Conservation (phyloP, 2,888 invertebrate species). For the Timandra comae region DNA sequence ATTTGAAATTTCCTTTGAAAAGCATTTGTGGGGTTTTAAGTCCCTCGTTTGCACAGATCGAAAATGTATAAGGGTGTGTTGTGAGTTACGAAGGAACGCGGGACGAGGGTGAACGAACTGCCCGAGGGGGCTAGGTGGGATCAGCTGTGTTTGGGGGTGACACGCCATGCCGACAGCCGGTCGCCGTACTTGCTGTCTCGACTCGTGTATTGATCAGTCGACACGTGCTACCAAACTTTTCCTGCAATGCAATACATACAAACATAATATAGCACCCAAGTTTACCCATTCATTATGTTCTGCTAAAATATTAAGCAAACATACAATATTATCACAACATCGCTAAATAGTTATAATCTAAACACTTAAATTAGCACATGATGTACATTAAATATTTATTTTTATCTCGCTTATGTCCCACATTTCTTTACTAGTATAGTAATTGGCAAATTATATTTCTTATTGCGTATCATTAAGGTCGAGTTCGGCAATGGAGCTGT, state of each 20-base stretch:
- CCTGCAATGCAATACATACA: conserved; percentile 7
- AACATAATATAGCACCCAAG: too few relatives aligned
- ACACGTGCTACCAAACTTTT: conserved; percentile 55
- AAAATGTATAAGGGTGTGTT: conserved; percentile 44
- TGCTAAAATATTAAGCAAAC: too few relatives aligned
- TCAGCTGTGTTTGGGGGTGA: conserved; percentile 73
- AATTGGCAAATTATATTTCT: conserved; percentile 7
- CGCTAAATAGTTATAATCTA: too few relatives aligned
- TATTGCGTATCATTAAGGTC: conserved; percentile 23
- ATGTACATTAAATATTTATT: too few relatives aligned
- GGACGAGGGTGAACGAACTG: conserved; percentile 61
- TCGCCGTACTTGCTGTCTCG: conserved; percentile 75
- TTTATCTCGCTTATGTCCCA: too few relatives aligned
- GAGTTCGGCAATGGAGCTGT: conserved; percentile 9
- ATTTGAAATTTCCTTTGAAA: conserved; percentile 26
- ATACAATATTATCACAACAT: too few relatives aligned
- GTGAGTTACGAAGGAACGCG: conserved; percentile 28
- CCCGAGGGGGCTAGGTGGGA: conserved; percentile 51
- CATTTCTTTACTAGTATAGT: too few relatives aligned
- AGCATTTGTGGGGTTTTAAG: conserved; percentile 24
- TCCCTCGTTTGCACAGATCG: conserved; percentile 40
- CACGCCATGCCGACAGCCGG: conserved; percentile 61
- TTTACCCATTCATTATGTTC: too few relatives aligned
- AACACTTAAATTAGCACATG: too few relatives aligned
- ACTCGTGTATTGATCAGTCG: conserved; percentile 68